Evolutionary conservation across 2,888 invertebrate species (phyloP).

Genomic region (Stenoptilia bipunctidactyla): DNA sequence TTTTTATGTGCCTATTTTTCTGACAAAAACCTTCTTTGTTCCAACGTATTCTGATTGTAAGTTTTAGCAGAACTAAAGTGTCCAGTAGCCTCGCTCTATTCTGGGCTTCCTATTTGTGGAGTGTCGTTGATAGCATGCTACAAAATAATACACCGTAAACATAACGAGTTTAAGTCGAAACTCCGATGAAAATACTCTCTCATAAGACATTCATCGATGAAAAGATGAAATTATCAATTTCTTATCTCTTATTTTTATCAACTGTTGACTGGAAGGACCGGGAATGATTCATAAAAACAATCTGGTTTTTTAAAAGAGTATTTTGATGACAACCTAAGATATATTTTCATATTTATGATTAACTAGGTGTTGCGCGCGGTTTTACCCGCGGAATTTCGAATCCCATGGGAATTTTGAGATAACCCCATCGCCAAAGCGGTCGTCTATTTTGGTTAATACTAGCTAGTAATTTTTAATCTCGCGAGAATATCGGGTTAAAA

Average conservation of each 20-base stretch:
- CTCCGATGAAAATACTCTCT: background rate
- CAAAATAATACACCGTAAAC: background rate
- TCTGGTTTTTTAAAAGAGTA: background rate
- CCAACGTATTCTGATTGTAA: too few relatives aligned
- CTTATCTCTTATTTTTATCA: background rate
- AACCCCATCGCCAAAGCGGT: too few relatives aligned
- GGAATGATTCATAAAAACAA: background rate
- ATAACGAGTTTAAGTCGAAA: background rate
- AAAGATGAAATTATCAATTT: background rate
- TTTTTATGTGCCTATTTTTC: too few relatives aligned
- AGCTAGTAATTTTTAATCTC: too few relatives aligned
- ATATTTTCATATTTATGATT: too few relatives aligned
- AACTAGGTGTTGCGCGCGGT: too few relatives aligned
- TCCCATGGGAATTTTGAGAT: too few relatives aligned
- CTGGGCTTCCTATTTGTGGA: slow-evolving; percentile 67
- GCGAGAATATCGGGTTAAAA: too few relatives aligned
- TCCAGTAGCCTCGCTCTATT: slow-evolving; percentile 70
- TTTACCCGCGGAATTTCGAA: too few relatives aligned
- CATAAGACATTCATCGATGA: background rate
- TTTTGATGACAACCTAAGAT: too few relatives aligned
- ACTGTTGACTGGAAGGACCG: background rate
- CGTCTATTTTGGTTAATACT: too few relatives aligned
- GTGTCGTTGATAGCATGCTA: slow-evolving; percentile 16
- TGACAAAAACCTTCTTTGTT: too few relatives aligned
- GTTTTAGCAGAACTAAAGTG: background rate